phyloP scores from a whole-genome alignment of 2,113 vertebrate genomes.

The Herpetotheres cachinnans region DNA sequence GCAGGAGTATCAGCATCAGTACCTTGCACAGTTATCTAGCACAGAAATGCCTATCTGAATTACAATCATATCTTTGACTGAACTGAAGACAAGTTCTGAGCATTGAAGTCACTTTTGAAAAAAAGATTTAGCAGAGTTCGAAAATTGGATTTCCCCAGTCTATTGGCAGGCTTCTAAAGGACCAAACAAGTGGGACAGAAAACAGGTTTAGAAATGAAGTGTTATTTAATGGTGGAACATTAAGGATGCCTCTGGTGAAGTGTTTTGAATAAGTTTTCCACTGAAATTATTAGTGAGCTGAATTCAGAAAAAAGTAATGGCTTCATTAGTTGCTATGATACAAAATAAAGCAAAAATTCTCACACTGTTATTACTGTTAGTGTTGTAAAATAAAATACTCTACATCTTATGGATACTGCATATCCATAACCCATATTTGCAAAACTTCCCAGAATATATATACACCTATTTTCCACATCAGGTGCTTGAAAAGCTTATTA shows the following conservation, averaged over 20 bases:
- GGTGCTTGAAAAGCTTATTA: conserved; percentile 47
- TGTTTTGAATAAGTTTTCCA: conserved; percentile 30
- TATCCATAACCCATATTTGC: conserved; percentile 43
- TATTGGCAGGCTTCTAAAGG: conserved; percentile 24
- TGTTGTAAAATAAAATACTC: not conserved
- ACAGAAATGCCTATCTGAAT: not conserved
- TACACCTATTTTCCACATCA: not conserved
- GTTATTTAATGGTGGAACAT: not conserved
- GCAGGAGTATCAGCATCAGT: not conserved
- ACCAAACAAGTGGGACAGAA: not conserved
- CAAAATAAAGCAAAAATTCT: conserved; percentile 33
- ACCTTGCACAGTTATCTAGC: not conserved
- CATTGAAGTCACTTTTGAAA: conserved; percentile 21
- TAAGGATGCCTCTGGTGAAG: conserved; percentile 1
- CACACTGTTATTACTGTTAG: not conserved
- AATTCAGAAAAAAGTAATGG: conserved; percentile 5
- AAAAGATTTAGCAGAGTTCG: not conserved
- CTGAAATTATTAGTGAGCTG: not conserved
- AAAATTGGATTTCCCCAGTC: conserved; percentile 44
- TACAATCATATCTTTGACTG: not conserved
- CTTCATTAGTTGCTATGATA: conserved; percentile 53
- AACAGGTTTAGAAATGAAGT: conserved; percentile 42
- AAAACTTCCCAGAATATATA: not conserved
- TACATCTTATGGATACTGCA: conserved; percentile 10
- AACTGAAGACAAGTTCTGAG: conserved; percentile 7